Evolutionary conservation across 2,113 vertebrate genomes (phyloP), one percentile per base, ranked within the genome.

Genomic region (Thomomys bottae): DNA sequence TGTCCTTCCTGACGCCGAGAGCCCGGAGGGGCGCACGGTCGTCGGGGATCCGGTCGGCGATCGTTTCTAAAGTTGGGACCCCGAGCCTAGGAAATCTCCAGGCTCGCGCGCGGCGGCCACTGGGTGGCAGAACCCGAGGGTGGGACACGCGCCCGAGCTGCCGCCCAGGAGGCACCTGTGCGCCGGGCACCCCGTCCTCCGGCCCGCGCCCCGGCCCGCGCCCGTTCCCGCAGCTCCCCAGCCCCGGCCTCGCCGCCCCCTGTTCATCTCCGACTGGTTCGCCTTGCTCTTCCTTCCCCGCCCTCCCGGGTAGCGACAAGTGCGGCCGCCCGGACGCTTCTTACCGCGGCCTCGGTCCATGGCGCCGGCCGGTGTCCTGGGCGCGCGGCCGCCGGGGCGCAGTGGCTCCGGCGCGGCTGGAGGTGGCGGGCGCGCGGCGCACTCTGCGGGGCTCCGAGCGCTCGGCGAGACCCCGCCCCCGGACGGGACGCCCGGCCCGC

Each of bases 321-420:
- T 54, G 88, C 72, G 7, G 59, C 8, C 49, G 30, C 75, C 2
- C 36, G 42, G 87, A 49, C 8, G n/a, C 61, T 32, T 78, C 96
- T 96, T 96, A 97, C 96, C 96, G 54, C 95, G 89, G 91, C 78
- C 38, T 75, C 85, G 91, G 91, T 97, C 96, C 96, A 97, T 97
- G 92, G 95, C 80, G 77, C 87, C 82, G 30, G 80, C 85, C 11
- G 26, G 42, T 77, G 32, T 30, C 90, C 38, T 0, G 64, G 82
- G 85, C 72, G 8, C 71, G 17, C 10, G 17, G 78, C 61, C 4
- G 49, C 15, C 89, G 4, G 71, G 77, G 49, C 36, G 57, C 77
- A 5, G 78, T 17, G 84, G 83, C 87, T 84, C 66, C 79, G 36
- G 66, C 18, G 36, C 75, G 38, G 73, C 83, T 24, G 90, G 92